phyloP scores from a whole-genome alignment of 2,888 invertebrate genomes.

The Subacronicta megacephala region DNA sequence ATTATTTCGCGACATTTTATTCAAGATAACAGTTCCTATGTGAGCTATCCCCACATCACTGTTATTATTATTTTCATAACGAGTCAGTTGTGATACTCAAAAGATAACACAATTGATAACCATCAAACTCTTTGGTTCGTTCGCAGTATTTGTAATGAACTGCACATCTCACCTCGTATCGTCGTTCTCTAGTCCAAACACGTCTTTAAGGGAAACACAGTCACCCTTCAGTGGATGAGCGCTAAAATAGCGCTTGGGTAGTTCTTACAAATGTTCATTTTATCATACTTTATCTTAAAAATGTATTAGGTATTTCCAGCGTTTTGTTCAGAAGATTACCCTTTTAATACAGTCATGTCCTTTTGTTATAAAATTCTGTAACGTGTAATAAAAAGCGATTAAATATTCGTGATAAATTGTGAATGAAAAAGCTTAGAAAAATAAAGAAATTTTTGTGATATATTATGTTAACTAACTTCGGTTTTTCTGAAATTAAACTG shows the following conservation, averaged over 20 bases:
- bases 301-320: slow-evolving; percentile 3
- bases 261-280: slow-evolving; percentile 23
- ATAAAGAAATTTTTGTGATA: too few species aligned
- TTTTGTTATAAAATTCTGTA: too few species aligned
- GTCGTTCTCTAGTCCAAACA: slow-evolving; percentile 79
- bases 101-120: slow-evolving; percentile 48
- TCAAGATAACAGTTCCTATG: slow-evolving; percentile 10
- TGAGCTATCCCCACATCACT: slow-evolving; percentile 21
- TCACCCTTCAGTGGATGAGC: slow-evolving; percentile 73
- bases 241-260: slow-evolving; percentile 73
- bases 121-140: slow-evolving; percentile 64
- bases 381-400: too few species aligned
- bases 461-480: too few species aligned
- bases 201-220: slow-evolving; percentile 80
- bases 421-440: too few species aligned
- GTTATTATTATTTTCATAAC: slow-evolving; percentile 19
- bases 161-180: slow-evolving; percentile 78
- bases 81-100: slow-evolving; percentile 19
- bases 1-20: too few species aligned
- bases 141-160: slow-evolving; percentile 81
- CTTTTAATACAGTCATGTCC: too few species aligned
- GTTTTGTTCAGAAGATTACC: neutral
- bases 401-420: too few species aligned
- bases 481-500: too few species aligned
- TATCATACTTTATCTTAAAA: slow-evolving; percentile 11